Evolutionary conservation across 2,888 invertebrate genomes (phyloP).

Genomic region (Alitta virens): DNA sequence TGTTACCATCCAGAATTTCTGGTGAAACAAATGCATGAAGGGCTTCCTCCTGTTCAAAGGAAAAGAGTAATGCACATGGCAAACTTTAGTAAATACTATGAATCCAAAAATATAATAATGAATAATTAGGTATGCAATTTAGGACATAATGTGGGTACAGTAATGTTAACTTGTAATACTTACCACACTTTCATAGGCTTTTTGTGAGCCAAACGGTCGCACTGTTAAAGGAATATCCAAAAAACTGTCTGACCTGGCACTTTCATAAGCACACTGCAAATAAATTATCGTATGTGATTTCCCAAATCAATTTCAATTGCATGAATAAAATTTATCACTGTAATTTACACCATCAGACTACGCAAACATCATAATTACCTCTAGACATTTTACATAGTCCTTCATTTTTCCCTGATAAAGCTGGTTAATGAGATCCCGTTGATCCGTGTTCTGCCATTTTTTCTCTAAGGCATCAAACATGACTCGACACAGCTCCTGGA

Average conservation of each 20-base stretch:
- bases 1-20: constrained; percentile 77
- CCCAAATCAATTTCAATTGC: too few species aligned
- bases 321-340: too few species aligned
- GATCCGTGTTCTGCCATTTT: constrained; percentile 78
- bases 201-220: constrained; percentile 74
- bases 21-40: constrained; percentile 79
- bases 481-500: constrained; percentile 83
- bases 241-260: constrained; percentile 78
- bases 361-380: constrained; percentile 51
- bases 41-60: constrained; percentile 69
- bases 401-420: constrained; percentile 75
- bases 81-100: neutral
- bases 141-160: too few species aligned
- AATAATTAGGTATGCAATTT: too few species aligned
- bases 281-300: too few species aligned
- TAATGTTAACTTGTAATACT: constrained; percentile 45
- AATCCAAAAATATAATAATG: neutral
- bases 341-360: too few species aligned
- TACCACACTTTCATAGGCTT: constrained; percentile 75
- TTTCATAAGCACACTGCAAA: constrained; percentile 72
- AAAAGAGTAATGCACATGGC: neutral
- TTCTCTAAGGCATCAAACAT: constrained; percentile 88
- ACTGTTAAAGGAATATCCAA: constrained; percentile 84
- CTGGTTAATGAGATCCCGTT: constrained; percentile 77
- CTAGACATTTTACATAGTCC: constrained; percentile 85